These are phyloP conservation scores for Argopecten irradians DNA, from an alignment of 1,140 invertebrate species.

Conservation along the genomic window DNA sequence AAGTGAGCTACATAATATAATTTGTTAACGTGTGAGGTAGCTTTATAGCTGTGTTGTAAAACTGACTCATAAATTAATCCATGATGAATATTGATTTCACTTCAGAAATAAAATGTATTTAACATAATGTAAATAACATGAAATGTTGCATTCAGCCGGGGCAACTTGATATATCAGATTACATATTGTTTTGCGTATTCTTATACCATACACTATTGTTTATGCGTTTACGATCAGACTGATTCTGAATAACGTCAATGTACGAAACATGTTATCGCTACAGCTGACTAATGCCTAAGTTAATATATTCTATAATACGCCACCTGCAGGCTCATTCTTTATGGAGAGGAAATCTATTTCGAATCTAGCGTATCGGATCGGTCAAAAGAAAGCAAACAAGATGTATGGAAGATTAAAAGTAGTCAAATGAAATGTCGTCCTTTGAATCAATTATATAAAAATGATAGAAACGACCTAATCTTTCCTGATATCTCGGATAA, in stretches of 20 bases:
- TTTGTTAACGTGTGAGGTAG: too few species aligned
- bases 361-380: slow-evolving; percentile 7
- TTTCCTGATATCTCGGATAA: not conserved
- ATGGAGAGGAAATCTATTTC: not conserved
- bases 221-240: not conserved
- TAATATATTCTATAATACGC: not conserved
- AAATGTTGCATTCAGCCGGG: not conserved
- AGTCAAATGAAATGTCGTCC: slow-evolving; percentile 9
- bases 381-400: slow-evolving; percentile 10
- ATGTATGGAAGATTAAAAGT: not conserved
- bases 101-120: not conserved
- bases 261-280: not conserved
- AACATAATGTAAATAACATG: not conserved
- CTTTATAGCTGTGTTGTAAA: not conserved
- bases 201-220: not conserved
- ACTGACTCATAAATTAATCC: slow-evolving; percentile 11
- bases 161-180: not conserved
- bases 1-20: too few species aligned
- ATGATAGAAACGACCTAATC: slow-evolving; percentile 1
- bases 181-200: not conserved
- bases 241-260: not conserved
- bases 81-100: not conserved
- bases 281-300: not conserved
- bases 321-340: not conserved
- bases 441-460: slow-evolving; percentile 24